A percentile compares a stretch with the other conserved stretches of the same genome.
Conservation (phyloP, 2,888 invertebrate genomes). For the Nymphalis c-album region DNA sequence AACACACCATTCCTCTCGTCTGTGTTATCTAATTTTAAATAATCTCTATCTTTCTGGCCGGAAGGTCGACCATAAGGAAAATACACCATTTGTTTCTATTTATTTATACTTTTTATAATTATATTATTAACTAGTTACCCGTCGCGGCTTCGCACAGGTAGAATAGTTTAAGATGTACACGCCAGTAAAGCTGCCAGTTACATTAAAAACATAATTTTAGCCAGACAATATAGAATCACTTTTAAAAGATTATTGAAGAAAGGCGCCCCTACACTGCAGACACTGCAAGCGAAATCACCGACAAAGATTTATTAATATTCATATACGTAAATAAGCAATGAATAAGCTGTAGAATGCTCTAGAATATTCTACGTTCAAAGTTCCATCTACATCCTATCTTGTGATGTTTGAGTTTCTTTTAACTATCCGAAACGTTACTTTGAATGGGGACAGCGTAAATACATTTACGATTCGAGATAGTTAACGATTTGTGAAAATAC, state of each 20-base stretch:
- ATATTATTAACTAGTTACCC: too few relatives aligned
- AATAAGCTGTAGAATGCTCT: not conserved
- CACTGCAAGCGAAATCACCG: not conserved
- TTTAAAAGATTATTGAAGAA: conserved; percentile 1
- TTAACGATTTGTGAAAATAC: conserved; percentile 50
- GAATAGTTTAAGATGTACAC: too few relatives aligned
- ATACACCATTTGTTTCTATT: too few relatives aligned
- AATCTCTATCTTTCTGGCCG: too few relatives aligned
- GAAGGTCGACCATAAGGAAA: too few relatives aligned
- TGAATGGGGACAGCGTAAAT: conserved; percentile 9
- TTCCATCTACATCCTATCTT: not conserved
- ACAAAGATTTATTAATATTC: conserved; percentile 8
- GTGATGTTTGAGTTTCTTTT: not conserved
- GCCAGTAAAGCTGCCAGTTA: not conserved
- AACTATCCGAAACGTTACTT: conserved; percentile 7
- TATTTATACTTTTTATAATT: too few relatives aligned
- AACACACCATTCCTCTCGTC: too few relatives aligned
- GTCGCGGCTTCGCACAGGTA: too few relatives aligned
- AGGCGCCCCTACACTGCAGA: not conserved
- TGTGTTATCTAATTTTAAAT: too few relatives aligned
- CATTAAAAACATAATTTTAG: not conserved
- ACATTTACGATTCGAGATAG: conserved; percentile 15
- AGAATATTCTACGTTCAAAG: not conserved
- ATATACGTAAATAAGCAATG: conserved; percentile 5
- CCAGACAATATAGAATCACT: not conserved